These are phyloP conservation scores for Ramphastos sulfuratus DNA, from an alignment of 2,113 vertebrate genomes.

Conservation along the genomic window DNA sequence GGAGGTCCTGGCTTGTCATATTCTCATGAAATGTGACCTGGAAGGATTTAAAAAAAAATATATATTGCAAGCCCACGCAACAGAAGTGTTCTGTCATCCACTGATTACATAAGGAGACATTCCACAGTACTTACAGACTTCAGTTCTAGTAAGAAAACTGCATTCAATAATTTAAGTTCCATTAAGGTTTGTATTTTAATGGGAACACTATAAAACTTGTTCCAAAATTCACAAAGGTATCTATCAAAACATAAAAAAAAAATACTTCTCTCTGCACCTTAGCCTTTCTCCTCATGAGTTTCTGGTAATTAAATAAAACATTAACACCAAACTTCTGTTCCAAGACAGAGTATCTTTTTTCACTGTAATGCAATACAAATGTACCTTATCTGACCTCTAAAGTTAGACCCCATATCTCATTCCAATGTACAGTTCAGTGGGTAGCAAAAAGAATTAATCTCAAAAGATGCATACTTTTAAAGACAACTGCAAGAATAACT, in stretches of 20 bases:
- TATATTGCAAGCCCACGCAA: background rate
- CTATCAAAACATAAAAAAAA: background rate
- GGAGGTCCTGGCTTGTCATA: background rate
- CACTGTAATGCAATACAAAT: background rate
- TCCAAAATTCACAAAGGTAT: background rate
- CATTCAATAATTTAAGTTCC: background rate
- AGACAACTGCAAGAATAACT: background rate
- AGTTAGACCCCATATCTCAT: background rate
- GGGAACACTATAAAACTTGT: background rate
- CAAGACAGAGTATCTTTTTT: background rate
- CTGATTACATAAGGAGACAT: background rate
- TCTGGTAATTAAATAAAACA: background rate
- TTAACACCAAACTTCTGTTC: background rate
- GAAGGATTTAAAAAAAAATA: background rate
- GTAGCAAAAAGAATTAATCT: background rate
- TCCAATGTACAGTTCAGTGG: background rate
- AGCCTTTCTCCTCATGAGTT: background rate
- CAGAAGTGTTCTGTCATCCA: accelerated
- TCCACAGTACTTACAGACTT: background rate
- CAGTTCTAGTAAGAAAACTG: background rate
- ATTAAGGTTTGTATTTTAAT: background rate
- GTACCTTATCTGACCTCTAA: background rate
- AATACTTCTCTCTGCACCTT: background rate
- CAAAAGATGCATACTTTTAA: background rate
- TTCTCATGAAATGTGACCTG: background rate